Evolutionary conservation across 1,140 invertebrate genomes (phyloP), one percentile per base, ranked within the genome.

Genomic region (Pectinophora gossypiella): DNA sequence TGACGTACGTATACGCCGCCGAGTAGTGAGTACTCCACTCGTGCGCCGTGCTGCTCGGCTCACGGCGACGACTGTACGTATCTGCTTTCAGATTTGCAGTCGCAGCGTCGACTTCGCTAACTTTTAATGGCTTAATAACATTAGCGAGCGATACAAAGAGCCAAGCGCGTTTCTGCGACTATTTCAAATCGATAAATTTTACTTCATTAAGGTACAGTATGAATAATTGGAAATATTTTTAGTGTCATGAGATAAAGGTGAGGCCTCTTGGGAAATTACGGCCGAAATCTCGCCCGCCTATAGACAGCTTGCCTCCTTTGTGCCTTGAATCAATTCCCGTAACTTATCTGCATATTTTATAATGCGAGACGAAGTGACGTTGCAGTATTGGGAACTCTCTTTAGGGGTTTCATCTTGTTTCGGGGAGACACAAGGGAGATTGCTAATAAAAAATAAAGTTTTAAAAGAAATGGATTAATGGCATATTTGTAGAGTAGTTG

Each of bases 281-380:
- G 68, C 72, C 77, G 63, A 86, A 86, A 84, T 84, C 79, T 84
- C 73, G 59, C 60, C 64, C 64, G 68, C 59, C 71, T 72, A 82
- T 75, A 81, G 73, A 78, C 75, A 75, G 72, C 61, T 71, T 69
- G 67, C 60, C 61, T 74, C 77, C 69, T 81, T 77, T 84, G 79
- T 78, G 74, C 73, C 67, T 68, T 61, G 79, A 86, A 86, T 84
- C 79, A 83, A 84, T 86, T 84, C 79, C 79, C 76, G 76, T 81
- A 76, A 83, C 79, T 80, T 81, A 83, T 86, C 68, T 86, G 76
- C 77, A 86, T 86, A 82, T 83, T 84, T 86, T 83, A 86, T 79
- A 82, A 85, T 71, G 69, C 69, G 75, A 82, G 58, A 62, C 63
- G 66, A 67, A 74, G 71, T 75, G 69, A 79, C 68, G 69, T 54